Base-by-base conservation (phyloP, 1,140 invertebrate species). In the Trichonephila clavata region DNA sequence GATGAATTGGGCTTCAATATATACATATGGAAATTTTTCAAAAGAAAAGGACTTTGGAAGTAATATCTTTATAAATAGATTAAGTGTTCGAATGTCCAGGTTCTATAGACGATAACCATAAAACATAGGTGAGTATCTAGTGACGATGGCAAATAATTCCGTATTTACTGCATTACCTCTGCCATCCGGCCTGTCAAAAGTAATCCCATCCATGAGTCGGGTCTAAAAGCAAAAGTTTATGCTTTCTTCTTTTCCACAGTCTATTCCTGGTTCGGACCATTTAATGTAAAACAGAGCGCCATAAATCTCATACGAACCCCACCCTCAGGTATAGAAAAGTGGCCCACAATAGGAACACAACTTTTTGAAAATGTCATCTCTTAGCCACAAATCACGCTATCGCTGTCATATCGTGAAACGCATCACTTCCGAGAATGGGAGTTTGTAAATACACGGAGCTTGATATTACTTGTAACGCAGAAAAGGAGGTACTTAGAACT, bases 221-320 rank as follows among this genome's bases (percentile, higher is more conserved):
- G 6, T 27, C 27, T 77, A 77, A 16, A 77, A 68, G 65, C 80
- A 83, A 83, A 83, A 59, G 43, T 84, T 84, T 57, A 84, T 60
- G 83, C n/a, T 84, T 84, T 84, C 81, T 59, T 32, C 81, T 80
- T 27, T 80, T 43, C 27, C 27, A 27, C n/a, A 5, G 10, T 50
- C 50, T 39, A 83, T 83, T 83, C 80, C 83, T 84, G 83, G 50
- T 84, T 27, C 50, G 83, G 13, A 57, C n/a, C 83, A 84, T 57
- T 60, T 60, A 57, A 84, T 87, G 86, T 60, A 87, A 63, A 87
- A 87, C 59, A 39, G 20, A 61, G 59, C 43, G 24, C 86, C 59
- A 87, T 87, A 87, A 87, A 87, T 87, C 86, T 65, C 32, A 20
- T 32, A 20, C n/a, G 61, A 39, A 61, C 86, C 86, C 60, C 59